Conservation (phyloP, 2,888 invertebrate species). For the Scelioninae gen. 1 region DNA sequence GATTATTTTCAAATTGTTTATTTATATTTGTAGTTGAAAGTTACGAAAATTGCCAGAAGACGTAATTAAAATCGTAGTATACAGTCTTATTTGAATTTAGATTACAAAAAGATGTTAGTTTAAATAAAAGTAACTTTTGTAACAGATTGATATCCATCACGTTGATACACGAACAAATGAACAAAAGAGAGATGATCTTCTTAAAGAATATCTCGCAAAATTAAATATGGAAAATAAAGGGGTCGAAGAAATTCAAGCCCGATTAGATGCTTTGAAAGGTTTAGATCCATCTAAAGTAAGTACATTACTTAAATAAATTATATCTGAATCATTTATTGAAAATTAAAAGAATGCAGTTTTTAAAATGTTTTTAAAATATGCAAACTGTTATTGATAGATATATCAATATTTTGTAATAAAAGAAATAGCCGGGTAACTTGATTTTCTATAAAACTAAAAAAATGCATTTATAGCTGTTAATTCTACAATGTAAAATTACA, state of each 20-base stretch:
- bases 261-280: conserved; percentile 85
- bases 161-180: conserved; percentile 88
- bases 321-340: too few species aligned
- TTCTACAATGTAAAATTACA: too few species aligned
- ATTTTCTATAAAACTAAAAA: too few species aligned
- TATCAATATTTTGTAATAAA: too few species aligned
- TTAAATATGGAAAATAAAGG: conserved; percentile 82
- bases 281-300: conserved; percentile 77
- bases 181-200: conserved; percentile 89
- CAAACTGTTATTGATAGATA: too few species aligned
- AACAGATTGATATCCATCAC: conserved; percentile 76
- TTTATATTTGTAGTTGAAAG: neutral
- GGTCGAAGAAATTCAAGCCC: conserved; percentile 83
- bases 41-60: neutral
- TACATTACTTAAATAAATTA: too few species aligned
- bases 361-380: too few species aligned
- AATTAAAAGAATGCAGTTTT: too few species aligned
- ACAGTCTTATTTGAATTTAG: neutral
- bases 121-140: neutral
- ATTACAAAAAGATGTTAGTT: too few species aligned
- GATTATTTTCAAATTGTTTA: neutral
- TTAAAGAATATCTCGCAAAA: conserved; percentile 85
- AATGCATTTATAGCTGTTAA: too few species aligned
- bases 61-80: neutral
- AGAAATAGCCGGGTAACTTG: too few species aligned